A percentile compares a stretch with the other conserved stretches of the same genome.
Conservation (phyloP, 2,113 vertebrate species). For the Microcebus ravelobensis region DNA sequence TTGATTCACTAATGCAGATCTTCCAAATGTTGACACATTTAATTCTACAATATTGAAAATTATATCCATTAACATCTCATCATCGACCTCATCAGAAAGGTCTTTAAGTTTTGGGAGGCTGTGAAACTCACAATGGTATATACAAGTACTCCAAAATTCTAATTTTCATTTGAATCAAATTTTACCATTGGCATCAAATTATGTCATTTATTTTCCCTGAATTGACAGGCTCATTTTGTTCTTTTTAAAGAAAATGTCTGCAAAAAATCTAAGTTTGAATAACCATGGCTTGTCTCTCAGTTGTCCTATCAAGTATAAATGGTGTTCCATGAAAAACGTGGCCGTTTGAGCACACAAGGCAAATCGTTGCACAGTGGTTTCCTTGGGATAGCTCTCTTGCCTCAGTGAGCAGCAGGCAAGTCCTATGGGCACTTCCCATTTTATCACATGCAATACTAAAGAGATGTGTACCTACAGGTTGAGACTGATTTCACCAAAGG, state of each 20-base stretch:
- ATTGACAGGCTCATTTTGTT: neutral
- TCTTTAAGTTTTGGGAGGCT: neutral
- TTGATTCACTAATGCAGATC: neutral
- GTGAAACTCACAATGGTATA: neutral
- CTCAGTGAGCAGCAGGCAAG: no score
- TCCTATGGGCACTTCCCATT: rapidly evolving
- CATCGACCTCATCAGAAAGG: neutral
- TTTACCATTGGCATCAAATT: neutral
- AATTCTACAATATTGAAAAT: neutral
- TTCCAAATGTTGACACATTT: neutral
- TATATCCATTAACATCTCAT: neutral
- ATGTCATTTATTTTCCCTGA: neutral
- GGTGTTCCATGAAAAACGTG: neutral
- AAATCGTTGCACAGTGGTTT: neutral
- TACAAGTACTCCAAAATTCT: neutral
- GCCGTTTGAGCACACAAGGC: neutral
- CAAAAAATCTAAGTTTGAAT: neutral
- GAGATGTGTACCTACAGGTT: neutral
- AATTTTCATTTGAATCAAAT: neutral
- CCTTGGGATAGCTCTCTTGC: neutral
- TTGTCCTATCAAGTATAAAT: neutral
- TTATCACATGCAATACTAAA: neutral
- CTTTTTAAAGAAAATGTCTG: neutral
- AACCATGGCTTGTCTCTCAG: neutral
- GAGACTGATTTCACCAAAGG: neutral